phyloP scores from a whole-genome alignment of 2,797 vertebrate species.

The Aphelocoma californica region DNA sequence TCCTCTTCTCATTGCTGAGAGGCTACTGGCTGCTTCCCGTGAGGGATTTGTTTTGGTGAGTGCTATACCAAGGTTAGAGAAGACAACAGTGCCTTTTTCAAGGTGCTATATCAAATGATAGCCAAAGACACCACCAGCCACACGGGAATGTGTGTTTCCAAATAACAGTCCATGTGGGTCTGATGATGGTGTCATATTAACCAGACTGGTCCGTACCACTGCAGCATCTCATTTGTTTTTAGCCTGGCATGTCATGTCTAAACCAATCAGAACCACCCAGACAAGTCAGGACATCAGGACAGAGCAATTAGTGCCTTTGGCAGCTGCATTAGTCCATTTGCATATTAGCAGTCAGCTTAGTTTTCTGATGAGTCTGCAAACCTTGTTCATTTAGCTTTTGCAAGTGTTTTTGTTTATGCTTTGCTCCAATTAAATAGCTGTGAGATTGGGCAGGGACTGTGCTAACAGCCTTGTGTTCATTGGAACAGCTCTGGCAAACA shows the following conservation, averaged over 20 bases:
- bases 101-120: neutral
- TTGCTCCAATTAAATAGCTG: constrained; percentile 12
- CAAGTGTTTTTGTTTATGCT: constrained; percentile 31
- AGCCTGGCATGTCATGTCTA: neutral
- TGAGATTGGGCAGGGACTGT: neutral
- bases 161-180: neutral
- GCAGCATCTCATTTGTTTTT: neutral
- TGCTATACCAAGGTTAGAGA: neutral
- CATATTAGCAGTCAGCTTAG: neutral
- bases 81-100: neutral
- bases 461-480: neutral
- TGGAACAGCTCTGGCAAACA: neutral
- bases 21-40: neutral
- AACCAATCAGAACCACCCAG: neutral
- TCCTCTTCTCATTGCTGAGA: neutral
- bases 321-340: neutral
- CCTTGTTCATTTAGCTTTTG: constrained; percentile 6
- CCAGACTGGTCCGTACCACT: neutral
- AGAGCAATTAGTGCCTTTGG: neutral
- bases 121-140: neutral
- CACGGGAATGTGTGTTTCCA: neutral
- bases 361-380: constrained; percentile 42
- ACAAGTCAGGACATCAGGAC: neutral
- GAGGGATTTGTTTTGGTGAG: neutral
- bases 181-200: neutral